These are phyloP conservation scores for Ectropis crepuscularia DNA, from an alignment of 2,888 invertebrate genomes.

Conservation along the genomic window DNA sequence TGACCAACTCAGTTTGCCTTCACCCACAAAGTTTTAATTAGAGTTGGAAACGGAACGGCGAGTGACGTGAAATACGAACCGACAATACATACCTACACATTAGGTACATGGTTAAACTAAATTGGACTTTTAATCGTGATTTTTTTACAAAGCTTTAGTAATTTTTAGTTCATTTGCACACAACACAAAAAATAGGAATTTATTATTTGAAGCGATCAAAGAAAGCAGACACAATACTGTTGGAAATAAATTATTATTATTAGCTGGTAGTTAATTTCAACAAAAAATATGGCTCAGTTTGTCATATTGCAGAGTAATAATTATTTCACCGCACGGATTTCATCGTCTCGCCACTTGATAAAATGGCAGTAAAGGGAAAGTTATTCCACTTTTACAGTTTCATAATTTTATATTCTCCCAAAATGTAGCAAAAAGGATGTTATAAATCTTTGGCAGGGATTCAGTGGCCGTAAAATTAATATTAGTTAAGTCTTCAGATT, in stretches of 20 bases:
- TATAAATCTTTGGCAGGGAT: conserved; percentile 42
- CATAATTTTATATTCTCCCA: conserved; percentile 39
- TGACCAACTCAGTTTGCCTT: conserved; percentile 15
- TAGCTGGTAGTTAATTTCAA: neutral
- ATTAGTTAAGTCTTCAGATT: conserved; percentile 35
- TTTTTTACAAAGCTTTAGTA: too few species aligned
- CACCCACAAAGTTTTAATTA: conserved; percentile 9
- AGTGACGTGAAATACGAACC: neutral
- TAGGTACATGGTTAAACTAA: neutral
- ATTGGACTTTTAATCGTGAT: too few species aligned
- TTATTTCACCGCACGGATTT: conserved; percentile 9
- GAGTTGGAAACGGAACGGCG: conserved; percentile 5
- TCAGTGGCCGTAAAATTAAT: conserved; percentile 42
- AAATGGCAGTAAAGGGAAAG: conserved; percentile 24
- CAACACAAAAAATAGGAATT: too few species aligned
- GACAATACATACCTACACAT: neutral
- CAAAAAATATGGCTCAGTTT: neutral
- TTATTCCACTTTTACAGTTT: conserved; percentile 31
- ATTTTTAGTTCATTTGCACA: too few species aligned
- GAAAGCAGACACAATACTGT: too few species aligned
- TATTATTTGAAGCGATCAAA: too few species aligned
- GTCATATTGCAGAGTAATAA: conserved; percentile 9
- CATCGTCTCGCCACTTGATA: conserved; percentile 24
- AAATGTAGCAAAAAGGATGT: conserved; percentile 30
- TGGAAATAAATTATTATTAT: too few species aligned